Conservation (phyloP, 2,888 invertebrate species). For the Troides helena region DNA sequence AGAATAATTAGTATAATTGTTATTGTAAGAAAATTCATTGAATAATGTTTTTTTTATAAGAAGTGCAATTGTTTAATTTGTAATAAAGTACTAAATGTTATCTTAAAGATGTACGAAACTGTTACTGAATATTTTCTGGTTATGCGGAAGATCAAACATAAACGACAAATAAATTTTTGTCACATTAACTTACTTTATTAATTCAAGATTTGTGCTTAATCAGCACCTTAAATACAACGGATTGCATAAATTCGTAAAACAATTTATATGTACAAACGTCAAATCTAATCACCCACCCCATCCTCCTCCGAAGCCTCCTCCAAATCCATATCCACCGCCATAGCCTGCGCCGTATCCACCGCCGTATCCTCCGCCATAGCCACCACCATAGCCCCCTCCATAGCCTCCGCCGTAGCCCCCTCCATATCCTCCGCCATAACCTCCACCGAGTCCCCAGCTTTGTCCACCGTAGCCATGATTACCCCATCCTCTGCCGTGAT, state of each 20-base stretch:
- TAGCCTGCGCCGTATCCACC: slow-evolving; percentile 33
- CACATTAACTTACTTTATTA: no score
- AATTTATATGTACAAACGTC: neutral
- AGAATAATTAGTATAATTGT: no score
- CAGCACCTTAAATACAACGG: neutral
- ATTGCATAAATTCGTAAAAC: neutral
- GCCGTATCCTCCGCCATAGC: slow-evolving; percentile 28
- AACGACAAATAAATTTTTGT: no score
- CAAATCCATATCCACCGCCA: slow-evolving; percentile 33
- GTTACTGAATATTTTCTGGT: no score
- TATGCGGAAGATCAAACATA: no score
- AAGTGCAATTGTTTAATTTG: no score
- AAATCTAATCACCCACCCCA: slow-evolving; percentile 7
- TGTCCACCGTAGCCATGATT: slow-evolving; percentile 4
- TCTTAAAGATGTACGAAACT: no score
- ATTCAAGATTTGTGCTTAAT: neutral
- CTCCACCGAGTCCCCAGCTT: slow-evolving; percentile 7
- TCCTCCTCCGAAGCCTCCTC: slow-evolving; percentile 17
- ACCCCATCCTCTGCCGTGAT: slow-evolving; percentile 16
- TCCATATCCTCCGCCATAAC: slow-evolving; percentile 20
- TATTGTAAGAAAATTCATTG: no score
- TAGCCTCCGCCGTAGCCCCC: slow-evolving; percentile 27
- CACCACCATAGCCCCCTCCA: slow-evolving; percentile 30
- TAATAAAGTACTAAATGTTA: no score
- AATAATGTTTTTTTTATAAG: no score